Conservation (phyloP, 2,888 invertebrate genomes). For the Morpho helenor region DNA sequence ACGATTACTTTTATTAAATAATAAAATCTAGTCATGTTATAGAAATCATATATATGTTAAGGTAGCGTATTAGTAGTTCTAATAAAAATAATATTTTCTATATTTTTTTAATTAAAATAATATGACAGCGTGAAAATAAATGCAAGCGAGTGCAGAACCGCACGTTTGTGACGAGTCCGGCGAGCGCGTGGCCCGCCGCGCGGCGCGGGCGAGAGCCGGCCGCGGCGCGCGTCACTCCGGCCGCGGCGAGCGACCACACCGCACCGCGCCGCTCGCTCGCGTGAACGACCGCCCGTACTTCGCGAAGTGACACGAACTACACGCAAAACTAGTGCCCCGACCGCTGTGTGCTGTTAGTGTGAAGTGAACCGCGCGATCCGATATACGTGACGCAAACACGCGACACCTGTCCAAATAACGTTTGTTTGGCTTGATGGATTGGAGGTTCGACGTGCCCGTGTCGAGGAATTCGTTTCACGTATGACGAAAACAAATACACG, state of each 20-base stretch:
- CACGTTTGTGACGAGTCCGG: not conserved
- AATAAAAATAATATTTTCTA: no score
- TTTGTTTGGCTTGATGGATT: slow-evolving; percentile 61
- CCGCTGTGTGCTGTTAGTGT: slow-evolving; percentile 12
- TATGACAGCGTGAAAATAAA: no score
- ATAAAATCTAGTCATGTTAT: no score
- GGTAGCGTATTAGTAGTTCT: no score
- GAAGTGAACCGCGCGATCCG: slow-evolving; percentile 25
- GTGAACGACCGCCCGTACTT: slow-evolving; percentile 31
- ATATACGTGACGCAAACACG: slow-evolving; percentile 5
- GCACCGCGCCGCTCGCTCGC: slow-evolving; percentile 45
- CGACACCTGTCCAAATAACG: slow-evolving; percentile 61
- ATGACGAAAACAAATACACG: slow-evolving; percentile 66
- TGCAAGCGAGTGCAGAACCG: no score
- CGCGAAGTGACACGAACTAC: slow-evolving; percentile 51
- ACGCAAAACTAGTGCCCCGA: slow-evolving; percentile 39
- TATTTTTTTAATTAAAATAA: no score
- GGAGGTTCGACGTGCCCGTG: slow-evolving; percentile 28
- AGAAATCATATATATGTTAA: no score
- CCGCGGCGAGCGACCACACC: slow-evolving; percentile 67
- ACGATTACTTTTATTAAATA: no score
- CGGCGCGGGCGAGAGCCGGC: slow-evolving; percentile 39
- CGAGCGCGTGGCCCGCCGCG: slow-evolving; percentile 36
- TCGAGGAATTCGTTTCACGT: slow-evolving; percentile 66
- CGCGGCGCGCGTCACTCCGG: slow-evolving; percentile 68